Evolutionary conservation across 23 tunicate genomes (phyloP).

Genomic region (Phallusia fumigata): DNA sequence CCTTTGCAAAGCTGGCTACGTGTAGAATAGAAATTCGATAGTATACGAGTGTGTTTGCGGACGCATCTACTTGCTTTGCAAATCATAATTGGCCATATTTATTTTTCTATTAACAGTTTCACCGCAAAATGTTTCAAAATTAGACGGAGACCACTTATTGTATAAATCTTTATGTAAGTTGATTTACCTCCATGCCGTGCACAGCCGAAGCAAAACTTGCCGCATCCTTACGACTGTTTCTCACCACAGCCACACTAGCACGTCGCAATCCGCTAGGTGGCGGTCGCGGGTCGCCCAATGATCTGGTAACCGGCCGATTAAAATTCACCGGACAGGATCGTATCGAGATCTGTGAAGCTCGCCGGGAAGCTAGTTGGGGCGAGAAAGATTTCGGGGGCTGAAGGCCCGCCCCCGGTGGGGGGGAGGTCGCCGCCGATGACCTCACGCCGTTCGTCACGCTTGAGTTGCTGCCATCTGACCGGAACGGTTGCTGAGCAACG

Average conservation of each 20-base stretch:
- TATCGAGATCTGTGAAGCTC: conserved; percentile 32
- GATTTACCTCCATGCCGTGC: conserved; percentile 62
- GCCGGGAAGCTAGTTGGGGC: background rate
- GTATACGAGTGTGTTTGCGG: too few species aligned
- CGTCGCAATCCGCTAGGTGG: conserved; percentile 26
- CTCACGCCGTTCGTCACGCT: background rate
- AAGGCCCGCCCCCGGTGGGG: background rate
- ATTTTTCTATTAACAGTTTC: too few species aligned
- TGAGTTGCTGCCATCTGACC: background rate
- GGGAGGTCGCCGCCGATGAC: background rate
- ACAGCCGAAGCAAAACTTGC: conserved; percentile 54
- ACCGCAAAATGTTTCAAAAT: background rate
- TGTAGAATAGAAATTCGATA: too few species aligned
- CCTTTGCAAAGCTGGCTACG: too few species aligned
- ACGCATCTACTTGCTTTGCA: too few species aligned
- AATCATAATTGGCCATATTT: too few species aligned
- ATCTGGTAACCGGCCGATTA: conserved; percentile 26
- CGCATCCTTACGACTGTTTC: conserved; percentile 38
- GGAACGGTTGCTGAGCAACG: background rate
- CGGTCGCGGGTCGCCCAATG: conserved; percentile 12
- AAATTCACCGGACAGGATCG: conserved; percentile 45
- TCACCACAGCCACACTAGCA: conserved; percentile 33
- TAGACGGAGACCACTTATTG: background rate
- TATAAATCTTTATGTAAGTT: background rate
- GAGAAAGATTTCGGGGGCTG: conserved; percentile 8